phyloP scores from a whole-genome alignment of 2,797 vertebrate species.

The Myotis findleyi region DNA sequence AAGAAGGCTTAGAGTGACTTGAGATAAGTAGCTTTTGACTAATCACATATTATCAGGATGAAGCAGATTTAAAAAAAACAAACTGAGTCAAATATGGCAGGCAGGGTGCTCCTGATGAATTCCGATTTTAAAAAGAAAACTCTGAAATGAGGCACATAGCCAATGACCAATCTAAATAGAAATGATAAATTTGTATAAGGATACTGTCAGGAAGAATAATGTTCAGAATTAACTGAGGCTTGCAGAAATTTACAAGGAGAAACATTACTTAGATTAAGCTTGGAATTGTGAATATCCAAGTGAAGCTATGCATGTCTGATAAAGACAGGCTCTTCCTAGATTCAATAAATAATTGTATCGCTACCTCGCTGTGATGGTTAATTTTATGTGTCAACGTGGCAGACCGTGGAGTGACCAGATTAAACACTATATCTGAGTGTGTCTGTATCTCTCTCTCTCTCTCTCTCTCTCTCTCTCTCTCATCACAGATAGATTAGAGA shows the following conservation, averaged over 20 bases:
- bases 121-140: conserved; percentile 1
- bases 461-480: background rate
- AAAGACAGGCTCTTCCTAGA: background rate
- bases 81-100: background rate
- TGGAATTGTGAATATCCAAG: background rate
- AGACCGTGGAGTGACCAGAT: background rate
- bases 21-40: background rate
- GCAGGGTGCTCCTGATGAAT: background rate
- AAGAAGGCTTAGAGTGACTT: background rate
- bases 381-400: background rate
- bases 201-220: background rate
- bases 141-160: background rate
- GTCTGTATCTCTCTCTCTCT: background rate
- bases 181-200: background rate
- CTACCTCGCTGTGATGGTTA: background rate
- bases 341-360: background rate
- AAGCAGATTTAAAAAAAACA: background rate
- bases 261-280: background rate
- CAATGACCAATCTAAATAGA: background rate
- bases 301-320: background rate
- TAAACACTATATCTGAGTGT: background rate
- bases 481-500: background rate
- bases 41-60: background rate
- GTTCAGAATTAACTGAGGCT: background rate
- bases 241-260: background rate